Evolutionary conservation across 2,113 vertebrate genomes (phyloP), one percentile per base, ranked within the genome.

Genomic region (Hippolais icterina): DNA sequence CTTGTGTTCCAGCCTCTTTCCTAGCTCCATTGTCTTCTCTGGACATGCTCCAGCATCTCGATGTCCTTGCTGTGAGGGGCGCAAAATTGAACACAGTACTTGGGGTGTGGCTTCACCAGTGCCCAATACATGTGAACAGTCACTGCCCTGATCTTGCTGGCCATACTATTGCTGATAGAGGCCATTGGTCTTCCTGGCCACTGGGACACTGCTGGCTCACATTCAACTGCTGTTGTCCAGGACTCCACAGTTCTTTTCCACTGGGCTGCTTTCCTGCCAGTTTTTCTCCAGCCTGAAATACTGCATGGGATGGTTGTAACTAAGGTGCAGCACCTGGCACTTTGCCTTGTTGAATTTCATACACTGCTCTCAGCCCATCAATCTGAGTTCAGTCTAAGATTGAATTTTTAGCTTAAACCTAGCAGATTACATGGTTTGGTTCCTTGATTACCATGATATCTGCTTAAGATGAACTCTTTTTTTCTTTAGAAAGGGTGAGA

Each of bases 1-100:
- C 0, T 15, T 52, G 0, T 15, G 18, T 5, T 59, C 37, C 37
- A 52, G 21, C 5, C 27, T 22, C 28, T 69, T 77, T 15, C 28
- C 33, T 46, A 52, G 10, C 29, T 57, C 37, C 1, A 1, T 3
- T 52, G 27, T 9, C 33, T 77, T 60, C 33, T 69, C 83, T 52
- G 63, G 33, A 37, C 15, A 7, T 1, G 3, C 15, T 33, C 15
- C 39, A 60, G 28, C 33, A 33, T 1, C 37, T 52, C 9, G 0
- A 2, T 27, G n/a, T 39, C 41, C 41, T 64, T 56, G 33, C 41
- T 17, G 16, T 25, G 22, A n/a, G 23, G 9, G 22, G 5, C 18
- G 39, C 39, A 54, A 7, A 79, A 41, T 24, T 63, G 65, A 11
- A 1, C 20, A 63, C 47, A 41, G 29, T 2, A 14, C 8, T 6